Percentiles rank a stretch among this genome's conserved stretches.
phyloP scores from a whole-genome alignment of 2,888 invertebrate genomes.

The Callosobruchus maculatus region DNA sequence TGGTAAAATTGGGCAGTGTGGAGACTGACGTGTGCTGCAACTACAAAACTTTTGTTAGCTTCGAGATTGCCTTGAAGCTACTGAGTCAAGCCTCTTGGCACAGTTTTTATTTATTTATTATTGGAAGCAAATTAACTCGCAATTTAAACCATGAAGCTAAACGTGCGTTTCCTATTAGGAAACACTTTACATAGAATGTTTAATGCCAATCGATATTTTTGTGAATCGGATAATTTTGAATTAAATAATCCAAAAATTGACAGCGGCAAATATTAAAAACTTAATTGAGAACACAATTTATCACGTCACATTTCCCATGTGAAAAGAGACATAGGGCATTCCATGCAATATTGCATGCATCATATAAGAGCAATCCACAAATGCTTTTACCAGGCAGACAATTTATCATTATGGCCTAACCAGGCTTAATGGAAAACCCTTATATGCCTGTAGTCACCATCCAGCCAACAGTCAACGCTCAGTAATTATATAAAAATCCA shows the following conservation, averaged over 20 bases:
- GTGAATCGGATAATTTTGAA: not conserved
- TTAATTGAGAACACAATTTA: not conserved
- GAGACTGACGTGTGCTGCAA: no score
- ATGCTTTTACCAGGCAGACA: not conserved
- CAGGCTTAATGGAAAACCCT: not conserved
- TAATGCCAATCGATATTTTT: no score
- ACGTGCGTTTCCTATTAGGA: no score
- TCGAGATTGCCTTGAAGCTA: no score
- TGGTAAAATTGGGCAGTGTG: no score
- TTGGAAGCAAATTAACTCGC: no score
- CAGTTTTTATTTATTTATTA: no score
- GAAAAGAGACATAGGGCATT: not conserved
- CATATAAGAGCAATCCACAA: not conserved
- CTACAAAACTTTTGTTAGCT: no score
- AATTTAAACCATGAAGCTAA: no score
- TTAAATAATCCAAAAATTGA: not conserved
- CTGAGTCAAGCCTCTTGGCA: no score
- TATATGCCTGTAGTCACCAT: not conserved
- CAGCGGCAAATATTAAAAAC: not conserved
- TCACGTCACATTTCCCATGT: not conserved
- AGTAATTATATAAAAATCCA: not conserved
- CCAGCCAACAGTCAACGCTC: not conserved
- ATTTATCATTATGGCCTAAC: not conserved
- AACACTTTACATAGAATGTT: no score
- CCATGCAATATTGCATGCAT: not conserved